These are phyloP conservation scores for Drosophila suboccidentalis DNA, from an alignment of 2,888 invertebrate species.

Conservation along the genomic window DNA sequence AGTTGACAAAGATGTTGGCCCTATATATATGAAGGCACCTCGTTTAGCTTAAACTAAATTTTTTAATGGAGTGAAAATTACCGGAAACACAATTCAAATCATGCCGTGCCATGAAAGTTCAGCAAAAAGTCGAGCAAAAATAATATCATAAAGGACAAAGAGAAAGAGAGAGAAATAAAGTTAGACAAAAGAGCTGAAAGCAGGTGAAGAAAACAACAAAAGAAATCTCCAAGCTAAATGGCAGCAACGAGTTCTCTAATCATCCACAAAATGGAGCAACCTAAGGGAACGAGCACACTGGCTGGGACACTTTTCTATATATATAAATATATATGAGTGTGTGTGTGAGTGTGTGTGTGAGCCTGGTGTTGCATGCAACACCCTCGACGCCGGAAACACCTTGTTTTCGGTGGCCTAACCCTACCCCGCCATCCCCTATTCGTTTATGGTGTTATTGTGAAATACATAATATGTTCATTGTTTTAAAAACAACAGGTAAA, in stretches of 20 bases:
- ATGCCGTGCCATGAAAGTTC: conserved; percentile 39
- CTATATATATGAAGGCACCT: conserved; percentile 8
- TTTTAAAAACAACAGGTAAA: conserved; percentile 67
- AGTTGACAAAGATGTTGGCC: conserved; percentile 31
- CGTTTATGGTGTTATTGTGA: conserved; percentile 42
- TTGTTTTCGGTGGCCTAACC: conserved; percentile 57
- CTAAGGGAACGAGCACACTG: conserved; percentile 20
- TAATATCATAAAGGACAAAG: conserved; percentile 32
- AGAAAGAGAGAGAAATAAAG: not conserved
- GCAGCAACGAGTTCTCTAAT: conserved; percentile 60
- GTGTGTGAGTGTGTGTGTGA: conserved; percentile 7
- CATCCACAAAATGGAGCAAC: conserved; percentile 55
- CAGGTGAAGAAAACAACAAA: conserved; percentile 42
- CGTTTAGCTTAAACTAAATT: conserved; percentile 59
- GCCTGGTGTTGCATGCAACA: conserved; percentile 19
- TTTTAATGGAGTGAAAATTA: conserved; percentile 78
- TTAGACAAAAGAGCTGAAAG: conserved; percentile 1
- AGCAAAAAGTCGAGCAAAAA: conserved; percentile 25
- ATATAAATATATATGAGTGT: not conserved
- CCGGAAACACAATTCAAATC: conserved; percentile 78
- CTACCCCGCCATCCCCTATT: conserved; percentile 1
- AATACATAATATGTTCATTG: conserved; percentile 71
- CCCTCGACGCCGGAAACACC: conserved; percentile 60
- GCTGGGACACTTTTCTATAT: conserved; percentile 10
- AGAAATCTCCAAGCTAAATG: conserved; percentile 47